Evolutionary conservation across 2,797 vertebrate genomes (phyloP).

Genomic region (Hydrocynus forskahlii): DNA sequence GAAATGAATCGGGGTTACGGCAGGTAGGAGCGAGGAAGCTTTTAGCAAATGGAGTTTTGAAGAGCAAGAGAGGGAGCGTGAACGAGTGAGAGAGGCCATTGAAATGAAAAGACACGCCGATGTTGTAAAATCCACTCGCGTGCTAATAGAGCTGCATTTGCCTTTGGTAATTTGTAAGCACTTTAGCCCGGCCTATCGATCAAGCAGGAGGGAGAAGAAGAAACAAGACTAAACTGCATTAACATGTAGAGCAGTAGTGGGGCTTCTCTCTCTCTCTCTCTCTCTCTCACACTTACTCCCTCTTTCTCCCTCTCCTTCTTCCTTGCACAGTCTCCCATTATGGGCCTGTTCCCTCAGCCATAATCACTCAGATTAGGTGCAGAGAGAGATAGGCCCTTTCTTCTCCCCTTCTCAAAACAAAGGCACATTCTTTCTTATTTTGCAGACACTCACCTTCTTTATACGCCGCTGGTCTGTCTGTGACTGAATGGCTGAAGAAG

Average conservation of each 20-base stretch:
- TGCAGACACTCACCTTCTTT: constrained; percentile 26
- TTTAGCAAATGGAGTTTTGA: constrained; percentile 86
- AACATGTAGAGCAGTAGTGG: constrained; percentile 79
- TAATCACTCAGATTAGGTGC: constrained; percentile 54
- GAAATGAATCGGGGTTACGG: constrained; percentile 75
- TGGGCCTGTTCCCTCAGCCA: constrained; percentile 55
- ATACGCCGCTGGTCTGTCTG: constrained; percentile 44
- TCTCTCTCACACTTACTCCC: background rate
- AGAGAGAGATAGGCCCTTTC: constrained; percentile 27
- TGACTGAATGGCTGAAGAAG: constrained; percentile 32
- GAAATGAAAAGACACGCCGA: constrained; percentile 80
- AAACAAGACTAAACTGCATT: constrained; percentile 78
- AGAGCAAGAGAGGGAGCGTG: constrained; percentile 64
- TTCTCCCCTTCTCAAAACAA: constrained; percentile 44
- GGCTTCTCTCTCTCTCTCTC: constrained; percentile 16
- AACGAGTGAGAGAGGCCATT: constrained; percentile 47
- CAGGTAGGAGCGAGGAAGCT: constrained; percentile 79
- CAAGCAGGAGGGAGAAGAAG: constrained; percentile 65
- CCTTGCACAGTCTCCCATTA: constrained; percentile 73
- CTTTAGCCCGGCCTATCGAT: constrained; percentile 80
- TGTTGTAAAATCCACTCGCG: constrained; percentile 78
- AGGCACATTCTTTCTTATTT: constrained; percentile 43
- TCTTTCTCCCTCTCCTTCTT: background rate
- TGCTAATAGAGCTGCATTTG: constrained; percentile 84
- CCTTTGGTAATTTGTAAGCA: constrained; percentile 87